Conservation (phyloP, 1,140 invertebrate genomes). For the Octopus sinensis region DNA sequence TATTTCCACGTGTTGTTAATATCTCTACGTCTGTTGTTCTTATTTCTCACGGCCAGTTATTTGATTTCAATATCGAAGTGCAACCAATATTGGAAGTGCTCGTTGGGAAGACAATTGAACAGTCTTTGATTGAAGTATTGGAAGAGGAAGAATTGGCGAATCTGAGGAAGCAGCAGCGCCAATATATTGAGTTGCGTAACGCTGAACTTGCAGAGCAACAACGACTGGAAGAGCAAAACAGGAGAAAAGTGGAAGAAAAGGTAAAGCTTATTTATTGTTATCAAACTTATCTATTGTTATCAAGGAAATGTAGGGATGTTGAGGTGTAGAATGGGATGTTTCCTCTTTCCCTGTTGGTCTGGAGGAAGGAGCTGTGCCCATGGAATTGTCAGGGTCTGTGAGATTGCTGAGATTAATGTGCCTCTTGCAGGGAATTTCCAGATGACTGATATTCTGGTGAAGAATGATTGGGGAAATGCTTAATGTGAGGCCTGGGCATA, state of each 20-base stretch:
- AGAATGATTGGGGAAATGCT: too few species aligned
- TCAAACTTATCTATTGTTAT: too few species aligned
- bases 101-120: constrained; percentile 82
- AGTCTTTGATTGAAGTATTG: constrained; percentile 74
- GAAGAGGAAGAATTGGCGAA: constrained; percentile 65
- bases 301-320: too few species aligned
- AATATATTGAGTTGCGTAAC: constrained; percentile 70
- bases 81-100: constrained; percentile 81
- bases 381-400: too few species aligned
- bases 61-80: constrained; percentile 83
- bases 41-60: constrained; percentile 49
- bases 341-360: too few species aligned
- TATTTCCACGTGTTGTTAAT: too few species aligned
- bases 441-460: too few species aligned
- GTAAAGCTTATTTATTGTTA: constrained; percentile 27
- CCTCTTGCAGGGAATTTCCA: too few species aligned
- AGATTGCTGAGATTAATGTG: too few species aligned
- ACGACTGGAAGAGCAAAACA: constrained; percentile 72
- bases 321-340: too few species aligned
- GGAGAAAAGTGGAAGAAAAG: constrained; percentile 65
- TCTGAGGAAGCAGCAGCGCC: constrained; percentile 73
- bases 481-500: too few species aligned
- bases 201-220: constrained; percentile 75
- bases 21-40: constrained; percentile 8
- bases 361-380: too few species aligned